Evolutionary conservation across 2,113 vertebrate genomes (phyloP).

Genomic region (Oryzias melastigma): DNA sequence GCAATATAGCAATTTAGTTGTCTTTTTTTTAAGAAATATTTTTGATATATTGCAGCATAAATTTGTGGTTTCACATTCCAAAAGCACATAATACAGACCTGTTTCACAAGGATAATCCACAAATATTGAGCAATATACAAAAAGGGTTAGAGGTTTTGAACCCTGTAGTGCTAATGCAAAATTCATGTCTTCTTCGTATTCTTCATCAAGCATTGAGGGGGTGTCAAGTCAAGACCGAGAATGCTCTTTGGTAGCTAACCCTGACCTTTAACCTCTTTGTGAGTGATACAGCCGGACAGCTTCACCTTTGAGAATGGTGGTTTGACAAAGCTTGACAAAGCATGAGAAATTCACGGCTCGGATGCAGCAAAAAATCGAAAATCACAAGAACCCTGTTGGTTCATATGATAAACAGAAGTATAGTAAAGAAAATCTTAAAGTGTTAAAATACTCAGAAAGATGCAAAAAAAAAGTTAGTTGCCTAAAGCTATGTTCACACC

Average conservation of each 20-base stretch:
- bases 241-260: constrained; percentile 3
- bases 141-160: constrained; percentile 1
- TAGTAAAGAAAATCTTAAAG: background rate
- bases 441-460: constrained; percentile 9
- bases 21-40: background rate
- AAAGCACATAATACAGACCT: background rate
- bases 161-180: background rate
- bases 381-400: too few relatives aligned
- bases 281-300: constrained; percentile 4
- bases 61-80: background rate
- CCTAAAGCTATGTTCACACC: too few relatives aligned
- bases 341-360: background rate
- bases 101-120: background rate
- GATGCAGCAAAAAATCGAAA: background rate
- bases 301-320: constrained; percentile 2
- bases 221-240: background rate
- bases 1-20: constrained; percentile 1
- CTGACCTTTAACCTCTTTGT: constrained; percentile 1
- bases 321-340: background rate
- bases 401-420: too few relatives aligned
- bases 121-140: background rate
- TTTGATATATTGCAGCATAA: background rate
- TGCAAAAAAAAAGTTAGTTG: background rate
- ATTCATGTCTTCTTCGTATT: constrained; percentile 5
- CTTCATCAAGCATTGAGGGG: background rate